Evolutionary conservation across 2,888 invertebrate genomes (phyloP).

Genomic region (Megamerina dolium): DNA sequence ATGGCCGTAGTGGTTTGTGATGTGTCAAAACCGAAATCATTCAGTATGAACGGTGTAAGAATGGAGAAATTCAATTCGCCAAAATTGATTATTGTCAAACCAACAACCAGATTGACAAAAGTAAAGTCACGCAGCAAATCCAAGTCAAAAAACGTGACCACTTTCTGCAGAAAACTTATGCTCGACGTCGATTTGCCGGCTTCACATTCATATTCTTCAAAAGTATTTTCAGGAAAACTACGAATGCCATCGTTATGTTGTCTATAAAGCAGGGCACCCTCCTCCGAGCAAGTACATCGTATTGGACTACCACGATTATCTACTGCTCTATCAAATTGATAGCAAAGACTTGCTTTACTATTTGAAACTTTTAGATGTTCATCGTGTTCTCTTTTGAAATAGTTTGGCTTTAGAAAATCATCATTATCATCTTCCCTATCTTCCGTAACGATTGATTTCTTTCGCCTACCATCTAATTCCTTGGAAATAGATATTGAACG

Average conservation of each 20-base stretch:
- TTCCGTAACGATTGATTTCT: constrained; percentile 26
- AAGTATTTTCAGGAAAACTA: neutral
- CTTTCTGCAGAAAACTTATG: constrained; percentile 52
- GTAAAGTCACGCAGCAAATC: constrained; percentile 63
- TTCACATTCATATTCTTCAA: constrained; percentile 7
- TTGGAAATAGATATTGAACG: constrained; percentile 36
- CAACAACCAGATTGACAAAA: constrained; percentile 65
- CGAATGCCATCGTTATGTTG: constrained; percentile 12
- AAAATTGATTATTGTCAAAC: constrained; percentile 65
- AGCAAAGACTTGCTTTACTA: constrained; percentile 23
- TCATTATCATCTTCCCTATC: constrained; percentile 28
- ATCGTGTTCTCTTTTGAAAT: constrained; percentile 41
- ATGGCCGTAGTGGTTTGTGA: constrained; percentile 60
- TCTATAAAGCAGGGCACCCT: constrained; percentile 28
- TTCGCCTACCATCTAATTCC: constrained; percentile 28
- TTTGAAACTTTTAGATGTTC: constrained; percentile 27
- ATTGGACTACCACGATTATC: constrained; percentile 15
- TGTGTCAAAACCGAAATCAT: constrained; percentile 57
- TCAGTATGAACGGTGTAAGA: constrained; percentile 66
- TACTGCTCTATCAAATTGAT: too few relatives aligned
- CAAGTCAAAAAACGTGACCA: constrained; percentile 63
- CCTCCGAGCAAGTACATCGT: constrained; percentile 37
- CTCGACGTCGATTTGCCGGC: constrained; percentile 13
- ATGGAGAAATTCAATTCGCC: constrained; percentile 69
- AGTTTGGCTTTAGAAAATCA: constrained; percentile 37